Base-by-base conservation (phyloP, 2,113 vertebrate genomes). In the Laticauda laticaudata region DNA sequence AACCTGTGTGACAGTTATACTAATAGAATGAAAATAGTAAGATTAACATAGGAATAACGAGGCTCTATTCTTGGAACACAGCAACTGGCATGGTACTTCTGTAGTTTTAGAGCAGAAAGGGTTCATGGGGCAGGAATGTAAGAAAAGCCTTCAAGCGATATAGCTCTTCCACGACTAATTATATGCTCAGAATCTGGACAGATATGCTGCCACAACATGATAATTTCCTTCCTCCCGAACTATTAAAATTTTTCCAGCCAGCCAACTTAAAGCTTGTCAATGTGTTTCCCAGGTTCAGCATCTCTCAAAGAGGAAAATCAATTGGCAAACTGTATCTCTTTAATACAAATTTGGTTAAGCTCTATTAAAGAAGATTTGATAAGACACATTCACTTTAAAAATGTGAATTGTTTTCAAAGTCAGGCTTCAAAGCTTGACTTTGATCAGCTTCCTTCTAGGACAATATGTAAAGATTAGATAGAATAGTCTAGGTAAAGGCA, bases 41-140 rank as follows among this genome's bases (percentile, higher is more conserved):
- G 94, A 94, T 96, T 97, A 94, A 96, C 95, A 93, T 91, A 94
- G 95, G 95, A 96, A 96, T 97, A 97, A 97, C 94, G 92, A 96
- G 96, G 88, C 89, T 88, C 7, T 87, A 53, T 21, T 51, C 87
- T 88, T 24, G 9, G 85, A 88, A 64, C 43, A 86, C 21, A 54
- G 87, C 24, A 55, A 59, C 3, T 23, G 88, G 24, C 26, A 23
- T 86, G 26, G 39, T 51, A 23, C 39, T 90, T 57, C 43, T 29
- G 59, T 8, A 54, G 43, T 29, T 57, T 69, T 91, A 85, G 7
- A 89, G 45, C 10, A 55, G 29, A 12, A 48, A 92, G 51, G 24
- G 34, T 89, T 91, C 51, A 89, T 2, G 51, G 88, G 75, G 55
- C 90, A 88, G 39, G 26, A 56, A 48, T 48, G 7, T n/a, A 75